phyloP scores from a whole-genome alignment of 2,113 vertebrate species.

The Nanger granti region DNA sequence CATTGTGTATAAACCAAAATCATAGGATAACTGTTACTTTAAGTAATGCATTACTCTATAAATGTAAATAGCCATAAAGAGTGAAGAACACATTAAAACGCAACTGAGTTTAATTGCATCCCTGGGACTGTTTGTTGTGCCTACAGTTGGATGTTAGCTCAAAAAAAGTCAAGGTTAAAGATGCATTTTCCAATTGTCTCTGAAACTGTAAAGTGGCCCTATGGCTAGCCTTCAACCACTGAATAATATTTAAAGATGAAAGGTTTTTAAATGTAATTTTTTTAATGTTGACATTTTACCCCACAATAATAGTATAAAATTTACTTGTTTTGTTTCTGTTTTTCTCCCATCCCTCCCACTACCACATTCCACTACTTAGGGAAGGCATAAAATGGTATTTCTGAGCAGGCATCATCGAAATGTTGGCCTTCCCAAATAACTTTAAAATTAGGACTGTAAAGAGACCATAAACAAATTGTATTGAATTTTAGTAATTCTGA shows the following conservation, averaged over 20 bases:
- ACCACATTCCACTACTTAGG: not conserved
- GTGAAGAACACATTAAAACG: slow-evolving; percentile 63
- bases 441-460: not conserved
- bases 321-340: not conserved
- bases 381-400: not conserved
- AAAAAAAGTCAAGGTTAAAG: slow-evolving; percentile 47
- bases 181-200: slow-evolving; percentile 56
- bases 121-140: slow-evolving; percentile 55
- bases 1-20: slow-evolving; percentile 63
- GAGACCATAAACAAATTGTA: not conserved
- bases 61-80: slow-evolving; percentile 58
- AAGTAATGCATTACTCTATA: slow-evolving; percentile 63
- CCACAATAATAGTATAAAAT: not conserved
- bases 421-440: not conserved
- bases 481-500: not conserved
- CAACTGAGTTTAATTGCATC: slow-evolving; percentile 69
- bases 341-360: not conserved
- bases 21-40: slow-evolving; percentile 67
- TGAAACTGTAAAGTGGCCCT: slow-evolving; percentile 43
- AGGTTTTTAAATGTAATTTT: slow-evolving; percentile 33
- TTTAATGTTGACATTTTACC: slow-evolving; percentile 10
- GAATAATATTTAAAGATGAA: slow-evolving; percentile 53
- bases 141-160: slow-evolving; percentile 50
- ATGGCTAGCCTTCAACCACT: slow-evolving; percentile 22
- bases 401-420: not conserved